Percentiles rank a stretch among this genome's conserved stretches.
Conservation (phyloP, 1,140 invertebrate species). For the Tetramorium simillimum region DNA sequence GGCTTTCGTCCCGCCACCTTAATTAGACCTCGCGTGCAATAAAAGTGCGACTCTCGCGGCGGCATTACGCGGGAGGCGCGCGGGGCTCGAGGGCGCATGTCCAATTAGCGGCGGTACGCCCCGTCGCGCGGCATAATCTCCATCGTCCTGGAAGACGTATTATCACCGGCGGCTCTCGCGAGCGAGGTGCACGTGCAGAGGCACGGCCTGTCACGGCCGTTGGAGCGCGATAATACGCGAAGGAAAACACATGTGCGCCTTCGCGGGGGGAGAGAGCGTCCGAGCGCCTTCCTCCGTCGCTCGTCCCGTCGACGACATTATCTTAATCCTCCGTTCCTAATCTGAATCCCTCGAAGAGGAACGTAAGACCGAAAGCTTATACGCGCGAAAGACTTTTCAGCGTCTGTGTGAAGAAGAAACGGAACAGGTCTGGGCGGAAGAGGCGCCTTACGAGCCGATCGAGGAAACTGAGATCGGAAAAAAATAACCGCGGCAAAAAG, state of each 20-base stretch:
- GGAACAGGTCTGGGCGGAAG: not conserved
- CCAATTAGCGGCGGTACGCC: slow-evolving; percentile 42
- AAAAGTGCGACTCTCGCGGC: slow-evolving; percentile 21
- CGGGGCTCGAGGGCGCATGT: slow-evolving; percentile 35
- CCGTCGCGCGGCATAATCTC: slow-evolving; percentile 30
- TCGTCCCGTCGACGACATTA: not conserved
- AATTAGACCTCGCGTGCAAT: slow-evolving; percentile 37
- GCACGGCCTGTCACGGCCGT: slow-evolving; percentile 24
- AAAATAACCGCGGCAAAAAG: not conserved
- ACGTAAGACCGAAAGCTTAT: not conserved
- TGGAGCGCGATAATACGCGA: not conserved
- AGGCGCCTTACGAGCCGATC: not conserved
- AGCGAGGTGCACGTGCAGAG: slow-evolving; percentile 27
- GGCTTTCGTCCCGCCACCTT: slow-evolving; percentile 33
- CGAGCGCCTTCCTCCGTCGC: too few species aligned
- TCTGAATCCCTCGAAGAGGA: not conserved
- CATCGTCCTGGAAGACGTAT: slow-evolving; percentile 35
- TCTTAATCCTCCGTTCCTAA: not conserved
- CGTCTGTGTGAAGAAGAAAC: not conserved
- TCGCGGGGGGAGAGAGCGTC: not conserved
- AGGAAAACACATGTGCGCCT: not conserved
- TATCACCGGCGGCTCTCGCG: slow-evolving; percentile 29
- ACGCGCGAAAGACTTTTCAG: not conserved
- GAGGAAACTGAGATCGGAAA: not conserved
- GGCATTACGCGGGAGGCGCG: not conserved